Conservation (phyloP, 1,140 invertebrate species). For the Mercenaria mercenaria region DNA sequence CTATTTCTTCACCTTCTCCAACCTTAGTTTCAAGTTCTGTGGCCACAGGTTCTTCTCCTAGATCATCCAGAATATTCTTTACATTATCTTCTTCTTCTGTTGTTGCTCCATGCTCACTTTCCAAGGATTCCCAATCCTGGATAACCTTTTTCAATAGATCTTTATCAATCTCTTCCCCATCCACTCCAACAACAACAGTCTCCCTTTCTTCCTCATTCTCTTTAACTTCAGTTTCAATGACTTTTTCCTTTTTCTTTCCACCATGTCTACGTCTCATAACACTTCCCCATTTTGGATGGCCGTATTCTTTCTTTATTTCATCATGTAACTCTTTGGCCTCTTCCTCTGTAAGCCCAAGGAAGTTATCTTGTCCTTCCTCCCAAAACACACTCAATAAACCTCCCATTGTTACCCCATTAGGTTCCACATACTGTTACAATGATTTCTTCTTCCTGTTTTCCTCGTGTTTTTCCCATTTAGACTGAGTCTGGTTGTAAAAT, state of each 20-base stretch:
- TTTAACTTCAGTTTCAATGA: neutral
- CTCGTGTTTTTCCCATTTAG: too few relatives aligned
- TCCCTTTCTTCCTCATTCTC: neutral
- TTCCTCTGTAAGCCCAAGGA: constrained; percentile 32
- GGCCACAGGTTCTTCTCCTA: neutral
- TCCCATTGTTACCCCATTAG: too few relatives aligned
- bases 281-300: constrained; percentile 50
- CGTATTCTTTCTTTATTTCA: constrained; percentile 59
- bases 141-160: constrained; percentile 54
- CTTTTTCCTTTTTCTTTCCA: neutral
- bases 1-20: neutral
- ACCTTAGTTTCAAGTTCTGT: neutral
- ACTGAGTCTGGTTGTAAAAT: too few relatives aligned
- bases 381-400: constrained; percentile 34
- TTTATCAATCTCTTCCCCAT: constrained; percentile 44
- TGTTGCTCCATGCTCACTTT: constrained; percentile 44
- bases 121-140: constrained; percentile 59
- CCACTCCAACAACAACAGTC: constrained; percentile 8
- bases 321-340: constrained; percentile 43
- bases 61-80: constrained; percentile 43
- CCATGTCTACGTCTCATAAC: neutral
- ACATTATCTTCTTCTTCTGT: constrained; percentile 57
- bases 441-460: too few relatives aligned
- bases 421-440: too few relatives aligned
- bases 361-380: constrained; percentile 40